These are phyloP conservation scores for Orchesella flavescens DNA, from an alignment of 2,888 invertebrate species.

Conservation along the genomic window DNA sequence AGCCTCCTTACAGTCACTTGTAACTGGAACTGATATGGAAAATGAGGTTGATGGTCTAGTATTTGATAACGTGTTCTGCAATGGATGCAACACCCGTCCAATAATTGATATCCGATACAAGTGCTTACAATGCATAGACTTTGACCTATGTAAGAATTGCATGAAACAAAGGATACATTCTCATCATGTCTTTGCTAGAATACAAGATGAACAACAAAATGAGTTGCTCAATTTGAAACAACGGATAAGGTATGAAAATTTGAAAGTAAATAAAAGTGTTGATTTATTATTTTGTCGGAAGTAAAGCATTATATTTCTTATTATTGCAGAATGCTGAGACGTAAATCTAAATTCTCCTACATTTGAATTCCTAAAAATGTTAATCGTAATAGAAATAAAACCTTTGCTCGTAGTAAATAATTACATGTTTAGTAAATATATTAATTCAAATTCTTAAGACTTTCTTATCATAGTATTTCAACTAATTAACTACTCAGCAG, in stretches of 20 bases:
- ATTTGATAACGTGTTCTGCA: constrained; percentile 23
- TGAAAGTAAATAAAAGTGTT: background rate
- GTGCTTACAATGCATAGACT: constrained; percentile 38
- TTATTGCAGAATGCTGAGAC: no score
- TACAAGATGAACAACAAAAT: constrained; percentile 18
- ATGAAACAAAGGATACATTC: constrained; percentile 29
- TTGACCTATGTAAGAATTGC: constrained; percentile 19
- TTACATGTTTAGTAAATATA: no score
- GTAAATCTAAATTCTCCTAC: no score
- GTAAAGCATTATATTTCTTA: no score
- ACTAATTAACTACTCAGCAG: no score
- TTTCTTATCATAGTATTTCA: no score
- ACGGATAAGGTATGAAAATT: background rate
- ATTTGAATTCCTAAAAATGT: no score
- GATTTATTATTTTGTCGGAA: no score
- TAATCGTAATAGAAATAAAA: no score
- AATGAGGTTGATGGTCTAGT: background rate
- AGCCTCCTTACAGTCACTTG: no score
- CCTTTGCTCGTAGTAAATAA: no score
- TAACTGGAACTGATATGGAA: background rate
- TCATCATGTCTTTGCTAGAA: constrained; percentile 36
- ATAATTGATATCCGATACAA: constrained; percentile 18
- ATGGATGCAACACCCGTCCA: constrained; percentile 10
- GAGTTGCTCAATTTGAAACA: constrained; percentile 16
- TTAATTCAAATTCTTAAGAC: no score